phyloP scores from a whole-genome alignment of 2,797 vertebrate genomes.

The Falco concolor region DNA sequence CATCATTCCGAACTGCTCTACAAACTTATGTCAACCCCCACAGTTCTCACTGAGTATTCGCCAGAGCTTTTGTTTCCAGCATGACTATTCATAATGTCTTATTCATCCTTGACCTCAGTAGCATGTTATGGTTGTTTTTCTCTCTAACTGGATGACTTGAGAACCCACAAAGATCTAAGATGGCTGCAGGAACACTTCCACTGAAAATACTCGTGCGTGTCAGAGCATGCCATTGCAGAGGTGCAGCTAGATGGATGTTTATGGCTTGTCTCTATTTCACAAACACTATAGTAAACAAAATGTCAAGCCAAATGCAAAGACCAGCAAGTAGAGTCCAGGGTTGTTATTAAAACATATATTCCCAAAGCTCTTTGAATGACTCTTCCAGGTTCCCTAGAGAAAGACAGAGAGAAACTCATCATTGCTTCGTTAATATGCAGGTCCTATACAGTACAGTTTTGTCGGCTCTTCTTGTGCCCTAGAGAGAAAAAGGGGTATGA shows the following conservation, averaged over 20 bases:
- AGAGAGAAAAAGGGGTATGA: neutral
- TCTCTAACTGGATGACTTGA: conserved; percentile 31
- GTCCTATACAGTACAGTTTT: neutral
- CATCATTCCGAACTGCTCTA: neutral
- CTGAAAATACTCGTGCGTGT: neutral
- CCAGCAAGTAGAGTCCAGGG: neutral
- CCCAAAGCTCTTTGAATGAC: conserved; percentile 5
- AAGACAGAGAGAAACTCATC: neutral
- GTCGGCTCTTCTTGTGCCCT: neutral
- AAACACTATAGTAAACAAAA: conserved; percentile 49
- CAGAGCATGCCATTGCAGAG: conserved; percentile 8
- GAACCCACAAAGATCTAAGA: conserved; percentile 40
- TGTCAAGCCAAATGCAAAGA: conserved; percentile 1
- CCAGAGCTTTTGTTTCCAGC: conserved; percentile 46
- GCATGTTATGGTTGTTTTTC: conserved; percentile 43
- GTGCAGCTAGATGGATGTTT: conserved; percentile 26
- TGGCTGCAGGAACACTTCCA: conserved; percentile 28
- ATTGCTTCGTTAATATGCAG: neutral
- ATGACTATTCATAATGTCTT: conserved; percentile 45
- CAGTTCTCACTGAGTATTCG: conserved; percentile 47
- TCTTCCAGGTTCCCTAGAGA: conserved; percentile 43
- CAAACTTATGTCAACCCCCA: conserved; percentile 39
- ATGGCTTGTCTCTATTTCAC: conserved; percentile 33
- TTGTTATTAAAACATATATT: conserved; percentile 34
- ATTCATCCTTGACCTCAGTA: conserved; percentile 56